A percentile compares a stretch with the other conserved stretches of the same genome.
Evolutionary conservation across 2,888 invertebrate genomes (phyloP).

Genomic region (Patella caerulea): DNA sequence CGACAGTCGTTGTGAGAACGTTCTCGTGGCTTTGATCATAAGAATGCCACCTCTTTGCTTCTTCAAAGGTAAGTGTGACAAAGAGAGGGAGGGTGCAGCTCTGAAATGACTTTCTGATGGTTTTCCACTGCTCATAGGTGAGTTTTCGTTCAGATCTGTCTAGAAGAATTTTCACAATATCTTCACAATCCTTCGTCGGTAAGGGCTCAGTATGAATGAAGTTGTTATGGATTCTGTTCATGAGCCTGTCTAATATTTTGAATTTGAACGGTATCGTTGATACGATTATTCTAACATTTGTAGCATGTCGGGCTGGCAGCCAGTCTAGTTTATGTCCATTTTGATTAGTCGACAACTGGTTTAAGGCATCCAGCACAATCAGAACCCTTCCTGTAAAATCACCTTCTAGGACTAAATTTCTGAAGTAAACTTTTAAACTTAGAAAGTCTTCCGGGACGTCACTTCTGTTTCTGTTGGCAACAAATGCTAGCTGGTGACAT

Average conservation of each 20-base stretch:
- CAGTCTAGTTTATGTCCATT: conserved; percentile 60
- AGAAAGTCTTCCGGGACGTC: conserved; percentile 51
- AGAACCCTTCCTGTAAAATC: conserved; percentile 56
- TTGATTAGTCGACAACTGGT: conserved; percentile 50
- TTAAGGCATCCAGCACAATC: conserved; percentile 58
- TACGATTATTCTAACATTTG: conserved; percentile 57
- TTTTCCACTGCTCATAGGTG: conserved; percentile 51
- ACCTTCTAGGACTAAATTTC: conserved; percentile 45
- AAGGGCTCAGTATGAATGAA: conserved; percentile 46
- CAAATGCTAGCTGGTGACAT: conserved; percentile 55
- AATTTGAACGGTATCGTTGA: conserved; percentile 50
- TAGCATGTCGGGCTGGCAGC: conserved; percentile 57
- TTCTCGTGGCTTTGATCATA: conserved; percentile 42
- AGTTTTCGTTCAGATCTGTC: conserved; percentile 37
- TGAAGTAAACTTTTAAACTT: conserved; percentile 51
- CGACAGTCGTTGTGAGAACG: conserved; percentile 42
- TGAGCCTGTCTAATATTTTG: conserved; percentile 51
- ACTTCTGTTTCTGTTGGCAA: conserved; percentile 36
- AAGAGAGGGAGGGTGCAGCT: conserved; percentile 54
- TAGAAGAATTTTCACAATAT: conserved; percentile 52
- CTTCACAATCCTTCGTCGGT: conserved; percentile 48
- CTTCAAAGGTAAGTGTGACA: conserved; percentile 52
- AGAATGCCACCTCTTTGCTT: conserved; percentile 56
- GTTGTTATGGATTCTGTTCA: conserved; percentile 43
- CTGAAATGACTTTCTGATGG: conserved; percentile 48